Percentiles rank a stretch among this genome's conserved stretches.
phyloP scores from a whole-genome alignment of 2,888 invertebrate genomes.

The Hermaeophaga mercurialis region DNA sequence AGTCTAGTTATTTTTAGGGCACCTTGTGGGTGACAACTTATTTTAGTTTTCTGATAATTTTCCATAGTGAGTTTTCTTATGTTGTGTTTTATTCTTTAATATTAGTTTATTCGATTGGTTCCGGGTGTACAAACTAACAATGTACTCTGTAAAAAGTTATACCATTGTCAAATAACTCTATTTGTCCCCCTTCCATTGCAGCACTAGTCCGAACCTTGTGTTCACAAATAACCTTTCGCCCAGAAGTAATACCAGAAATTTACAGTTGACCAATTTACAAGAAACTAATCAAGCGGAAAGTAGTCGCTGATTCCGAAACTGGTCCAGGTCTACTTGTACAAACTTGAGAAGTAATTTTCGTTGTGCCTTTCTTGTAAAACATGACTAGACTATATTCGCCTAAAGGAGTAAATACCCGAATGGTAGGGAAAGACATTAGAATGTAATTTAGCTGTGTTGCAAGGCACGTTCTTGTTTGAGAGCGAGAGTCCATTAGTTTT shows the following conservation, averaged over 20 bases:
- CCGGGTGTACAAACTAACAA: too few relatives aligned
- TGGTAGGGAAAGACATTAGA: not conserved
- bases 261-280: conserved; percentile 20
- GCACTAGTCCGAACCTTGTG: not conserved
- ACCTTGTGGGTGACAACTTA: too few relatives aligned
- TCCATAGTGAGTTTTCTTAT: too few relatives aligned
- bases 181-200: too few relatives aligned
- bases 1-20: too few relatives aligned
- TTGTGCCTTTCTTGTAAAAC: conserved; percentile 3
- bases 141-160: too few relatives aligned
- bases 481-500: too few relatives aligned
- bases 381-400: not conserved
- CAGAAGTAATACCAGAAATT: conserved; percentile 4
- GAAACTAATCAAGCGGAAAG: conserved; percentile 19
- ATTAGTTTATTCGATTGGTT: too few relatives aligned
- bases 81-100: too few relatives aligned
- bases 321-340: conserved; percentile 7
- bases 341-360: conserved; percentile 14
- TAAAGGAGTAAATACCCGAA: not conserved
- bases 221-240: not conserved
- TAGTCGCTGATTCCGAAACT: conserved; percentile 16
- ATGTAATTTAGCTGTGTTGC: not conserved
- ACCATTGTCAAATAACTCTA: too few relatives aligned
- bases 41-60: too few relatives aligned
- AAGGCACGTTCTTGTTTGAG: too few relatives aligned